These are phyloP conservation scores for Montipora foliosa DNA, from an alignment of 64 coral and sea anemone genomes.

Conservation along the genomic window DNA sequence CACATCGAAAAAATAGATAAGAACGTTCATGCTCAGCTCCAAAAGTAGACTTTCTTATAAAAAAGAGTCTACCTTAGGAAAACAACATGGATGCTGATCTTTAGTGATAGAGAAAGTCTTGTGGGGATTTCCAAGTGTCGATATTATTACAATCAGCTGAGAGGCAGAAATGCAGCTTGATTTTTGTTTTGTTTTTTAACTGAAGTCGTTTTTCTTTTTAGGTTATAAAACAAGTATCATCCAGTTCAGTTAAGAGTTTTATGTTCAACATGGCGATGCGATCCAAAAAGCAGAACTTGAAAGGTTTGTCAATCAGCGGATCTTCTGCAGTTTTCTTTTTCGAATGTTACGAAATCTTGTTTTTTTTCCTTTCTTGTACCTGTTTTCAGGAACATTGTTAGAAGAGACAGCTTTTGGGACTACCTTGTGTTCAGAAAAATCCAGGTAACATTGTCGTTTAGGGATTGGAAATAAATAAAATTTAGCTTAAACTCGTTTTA, in stretches of 20 bases:
- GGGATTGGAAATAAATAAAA: too few relatives aligned
- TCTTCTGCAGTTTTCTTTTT: not conserved
- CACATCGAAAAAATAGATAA: too few relatives aligned
- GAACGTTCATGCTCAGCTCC: too few relatives aligned
- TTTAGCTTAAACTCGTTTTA: not conserved
- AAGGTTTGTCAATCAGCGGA: constrained; percentile 35
- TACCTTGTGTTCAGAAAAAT: constrained; percentile 94
- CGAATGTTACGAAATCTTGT: too few relatives aligned
- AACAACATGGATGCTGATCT: too few relatives aligned
- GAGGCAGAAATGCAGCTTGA: not conserved
- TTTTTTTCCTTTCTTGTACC: not conserved
- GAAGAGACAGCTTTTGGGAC: constrained; percentile 92
- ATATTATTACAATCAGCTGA: too few relatives aligned
- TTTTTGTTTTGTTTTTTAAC: not conserved
- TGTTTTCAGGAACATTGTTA: constrained; percentile 82
- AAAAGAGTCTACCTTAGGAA: too few relatives aligned
- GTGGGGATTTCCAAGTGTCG: too few relatives aligned
- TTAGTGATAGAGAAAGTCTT: too few relatives aligned
- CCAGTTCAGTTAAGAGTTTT: constrained; percentile 75
- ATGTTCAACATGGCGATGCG: constrained; percentile 88
- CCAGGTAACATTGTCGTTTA: constrained; percentile 55
- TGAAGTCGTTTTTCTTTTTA: not conserved
- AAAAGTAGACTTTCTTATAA: too few relatives aligned
- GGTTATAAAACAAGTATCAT: constrained; percentile 87
- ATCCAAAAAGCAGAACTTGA: constrained; percentile 83